These are phyloP conservation scores for Mormoops blainvillei DNA, from an alignment of 2,113 vertebrate species.

Conservation along the genomic window DNA sequence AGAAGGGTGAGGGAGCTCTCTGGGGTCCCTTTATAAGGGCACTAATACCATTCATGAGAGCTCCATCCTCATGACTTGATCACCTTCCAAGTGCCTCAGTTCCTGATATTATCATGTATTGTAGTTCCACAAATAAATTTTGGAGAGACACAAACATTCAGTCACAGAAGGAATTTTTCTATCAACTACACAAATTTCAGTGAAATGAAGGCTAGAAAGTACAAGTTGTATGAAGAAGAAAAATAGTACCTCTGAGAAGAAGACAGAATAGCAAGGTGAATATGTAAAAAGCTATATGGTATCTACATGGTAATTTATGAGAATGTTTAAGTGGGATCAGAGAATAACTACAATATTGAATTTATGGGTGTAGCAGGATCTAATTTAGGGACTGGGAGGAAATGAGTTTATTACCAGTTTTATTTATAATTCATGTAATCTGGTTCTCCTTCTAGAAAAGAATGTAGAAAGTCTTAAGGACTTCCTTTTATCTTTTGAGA, in stretches of 20 bases:
- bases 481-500: background rate
- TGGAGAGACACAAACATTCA: background rate
- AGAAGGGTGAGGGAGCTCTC: background rate
- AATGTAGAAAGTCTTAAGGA: background rate
- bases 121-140: background rate
- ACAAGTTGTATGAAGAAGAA: background rate
- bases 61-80: too few species aligned
- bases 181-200: background rate
- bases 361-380: background rate
- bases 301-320: background rate
- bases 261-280: background rate
- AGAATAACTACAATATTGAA: background rate
- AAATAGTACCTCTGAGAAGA: background rate
- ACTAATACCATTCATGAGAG: background rate
- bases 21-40: background rate
- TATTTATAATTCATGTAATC: background rate
- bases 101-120: background rate
- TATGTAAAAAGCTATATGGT: accelerated
- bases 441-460: background rate
- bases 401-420: background rate
- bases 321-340: background rate
- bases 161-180: background rate
- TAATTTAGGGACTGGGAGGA: background rate
- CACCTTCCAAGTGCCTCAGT: too few species aligned
- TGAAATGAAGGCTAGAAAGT: background rate